Evolutionary conservation across 2,113 vertebrate species (phyloP).

Genomic region (Corvus moneduloides): DNA sequence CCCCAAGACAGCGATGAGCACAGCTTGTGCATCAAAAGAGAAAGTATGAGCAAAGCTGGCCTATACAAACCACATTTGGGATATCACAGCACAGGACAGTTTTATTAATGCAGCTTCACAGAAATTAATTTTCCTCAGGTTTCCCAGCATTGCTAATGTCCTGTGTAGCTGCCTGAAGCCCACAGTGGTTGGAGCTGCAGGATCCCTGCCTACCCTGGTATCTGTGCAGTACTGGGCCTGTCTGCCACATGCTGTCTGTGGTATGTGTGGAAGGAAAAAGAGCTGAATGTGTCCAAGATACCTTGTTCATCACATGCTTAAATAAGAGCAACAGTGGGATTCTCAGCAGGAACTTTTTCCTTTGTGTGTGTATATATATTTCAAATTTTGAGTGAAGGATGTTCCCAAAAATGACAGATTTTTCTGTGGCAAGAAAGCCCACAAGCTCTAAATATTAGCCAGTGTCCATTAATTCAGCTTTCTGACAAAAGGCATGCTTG

Average conservation of each 20-base stretch:
- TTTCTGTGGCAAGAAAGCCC: not conserved
- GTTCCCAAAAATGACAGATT: not conserved
- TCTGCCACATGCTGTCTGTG: not conserved
- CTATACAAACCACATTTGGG: not conserved
- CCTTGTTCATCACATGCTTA: not conserved
- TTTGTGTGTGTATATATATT: not conserved
- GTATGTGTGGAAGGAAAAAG: not conserved
- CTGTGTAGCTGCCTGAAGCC: not conserved
- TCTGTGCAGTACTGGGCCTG: not conserved
- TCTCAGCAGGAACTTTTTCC: not conserved
- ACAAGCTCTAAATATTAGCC: not conserved
- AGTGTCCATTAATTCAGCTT: not conserved
- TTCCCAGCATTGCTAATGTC: not conserved
- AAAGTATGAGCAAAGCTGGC: not conserved
- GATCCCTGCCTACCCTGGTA: not conserved
- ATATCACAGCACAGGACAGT: not conserved
- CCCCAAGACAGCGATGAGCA: rapidly evolving
- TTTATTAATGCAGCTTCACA: not conserved
- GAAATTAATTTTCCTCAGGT: not conserved
- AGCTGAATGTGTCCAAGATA: not conserved
- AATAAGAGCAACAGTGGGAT: not conserved
- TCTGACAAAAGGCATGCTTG: not conserved
- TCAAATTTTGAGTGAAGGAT: not conserved
- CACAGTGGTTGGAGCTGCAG: not conserved
- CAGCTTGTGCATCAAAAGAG: not conserved